Percentiles rank a stretch among this genome's conserved stretches.
Evolutionary conservation across 2,797 vertebrate genomes (phyloP).

Genomic region (Hypotaenidia philippensis): DNA sequence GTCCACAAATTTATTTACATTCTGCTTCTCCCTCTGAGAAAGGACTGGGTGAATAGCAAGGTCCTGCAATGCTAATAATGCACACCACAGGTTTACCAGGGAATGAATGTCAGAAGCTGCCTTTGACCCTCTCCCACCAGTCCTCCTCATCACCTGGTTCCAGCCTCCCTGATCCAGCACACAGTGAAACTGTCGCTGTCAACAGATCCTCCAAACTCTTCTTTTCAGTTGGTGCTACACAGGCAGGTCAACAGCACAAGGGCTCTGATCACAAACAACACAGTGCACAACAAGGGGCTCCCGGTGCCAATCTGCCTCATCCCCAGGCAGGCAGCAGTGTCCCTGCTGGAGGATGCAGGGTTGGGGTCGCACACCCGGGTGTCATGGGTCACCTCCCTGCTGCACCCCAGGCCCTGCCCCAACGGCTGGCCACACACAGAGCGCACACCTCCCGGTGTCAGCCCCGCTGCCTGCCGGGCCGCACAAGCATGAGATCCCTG

Average conservation of each 20-base stretch:
- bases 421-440: background rate
- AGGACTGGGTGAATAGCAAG: background rate
- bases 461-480: background rate
- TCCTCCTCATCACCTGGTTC: background rate
- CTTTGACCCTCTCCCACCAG: background rate
- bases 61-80: background rate
- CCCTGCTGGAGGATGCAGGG: background rate
- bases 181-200: background rate
- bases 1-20: no score
- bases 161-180: background rate
- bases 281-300: rapidly evolving
- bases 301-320: rapidly evolving
- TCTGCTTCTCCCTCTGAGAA: background rate
- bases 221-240: background rate
- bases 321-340: rapidly evolving
- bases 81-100: background rate
- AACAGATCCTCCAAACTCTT: background rate
- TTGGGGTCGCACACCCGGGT: rapidly evolving
- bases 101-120: background rate
- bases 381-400: background rate
- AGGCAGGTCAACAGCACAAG: background rate
- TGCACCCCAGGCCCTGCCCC: background rate
- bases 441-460: rapidly evolving
- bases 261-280: rapidly evolving
- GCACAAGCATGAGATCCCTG: rapidly evolving